phyloP scores from a whole-genome alignment of 2,888 invertebrate species.

The Drosophila nigricruria region DNA sequence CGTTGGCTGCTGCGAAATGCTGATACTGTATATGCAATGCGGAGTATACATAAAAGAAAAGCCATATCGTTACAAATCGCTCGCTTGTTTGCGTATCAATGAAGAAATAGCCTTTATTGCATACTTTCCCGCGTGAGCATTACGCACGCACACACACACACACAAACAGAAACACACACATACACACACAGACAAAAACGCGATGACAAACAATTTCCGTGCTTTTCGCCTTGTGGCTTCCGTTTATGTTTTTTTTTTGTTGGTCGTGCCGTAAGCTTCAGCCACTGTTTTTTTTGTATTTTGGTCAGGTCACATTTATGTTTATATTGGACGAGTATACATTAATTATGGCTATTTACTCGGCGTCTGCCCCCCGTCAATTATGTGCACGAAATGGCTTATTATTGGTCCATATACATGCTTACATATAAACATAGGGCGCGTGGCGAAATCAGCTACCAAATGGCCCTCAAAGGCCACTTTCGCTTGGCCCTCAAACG shows the following conservation, averaged over 20 bases:
- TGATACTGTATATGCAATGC: conserved; percentile 1
- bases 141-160: conserved; percentile 23
- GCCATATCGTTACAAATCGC: conserved; percentile 58
- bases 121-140: conserved; percentile 62
- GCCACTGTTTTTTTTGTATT: conserved; percentile 57
- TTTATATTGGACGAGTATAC: conserved; percentile 66
- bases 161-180: background rate
- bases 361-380: conserved; percentile 58
- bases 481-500: conserved; percentile 66
- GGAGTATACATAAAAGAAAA: conserved; percentile 16
- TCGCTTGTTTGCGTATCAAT: conserved; percentile 75
- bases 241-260: conserved; percentile 24
- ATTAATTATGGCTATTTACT: conserved; percentile 78
- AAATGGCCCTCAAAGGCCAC: conserved; percentile 69
- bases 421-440: conserved; percentile 27
- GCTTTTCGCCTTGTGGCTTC: conserved; percentile 48
- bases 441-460: conserved; percentile 55
- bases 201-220: conserved; percentile 68
- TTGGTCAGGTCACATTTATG: conserved; percentile 78
- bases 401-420: conserved; percentile 69
- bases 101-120: conserved; percentile 73
- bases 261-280: conserved; percentile 30
- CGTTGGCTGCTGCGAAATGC: conserved; percentile 19
- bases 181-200: background rate
- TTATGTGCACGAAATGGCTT: conserved; percentile 78